phyloP scores from a whole-genome alignment of 1,140 invertebrate species.

The Euglossa dilemma region DNA sequence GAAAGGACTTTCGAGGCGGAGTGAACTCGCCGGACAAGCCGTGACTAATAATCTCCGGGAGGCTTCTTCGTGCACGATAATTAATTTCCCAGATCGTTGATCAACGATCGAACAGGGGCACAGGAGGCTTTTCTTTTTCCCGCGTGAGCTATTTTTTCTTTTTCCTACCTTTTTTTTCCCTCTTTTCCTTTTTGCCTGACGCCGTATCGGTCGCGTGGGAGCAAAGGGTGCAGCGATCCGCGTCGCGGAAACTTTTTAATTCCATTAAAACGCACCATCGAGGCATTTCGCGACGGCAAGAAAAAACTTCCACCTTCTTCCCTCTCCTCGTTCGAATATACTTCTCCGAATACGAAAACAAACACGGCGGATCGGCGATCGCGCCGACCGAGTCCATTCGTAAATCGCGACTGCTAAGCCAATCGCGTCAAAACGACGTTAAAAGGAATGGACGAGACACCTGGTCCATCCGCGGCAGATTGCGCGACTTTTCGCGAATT shows the following conservation, averaged over 20 bases:
- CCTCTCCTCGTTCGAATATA: background rate
- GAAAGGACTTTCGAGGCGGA: slow-evolving; percentile 55
- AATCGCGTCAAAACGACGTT: slow-evolving; percentile 20
- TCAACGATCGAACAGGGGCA: slow-evolving; percentile 50
- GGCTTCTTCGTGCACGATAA: slow-evolving; percentile 63
- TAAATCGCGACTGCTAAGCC: background rate
- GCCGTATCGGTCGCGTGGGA: slow-evolving; percentile 35
- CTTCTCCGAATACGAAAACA: background rate
- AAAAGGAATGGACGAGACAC: no score
- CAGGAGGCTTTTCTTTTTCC: slow-evolving; percentile 51
- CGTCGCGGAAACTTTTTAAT: slow-evolving; percentile 57
- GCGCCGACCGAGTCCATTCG: no score
- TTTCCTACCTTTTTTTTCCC: background rate
- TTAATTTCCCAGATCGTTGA: slow-evolving; percentile 69
- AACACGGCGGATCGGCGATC: background rate
- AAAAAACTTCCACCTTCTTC: background rate
- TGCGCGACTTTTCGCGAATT: no score
- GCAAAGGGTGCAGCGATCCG: slow-evolving; percentile 57
- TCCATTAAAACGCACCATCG: slow-evolving; percentile 38
- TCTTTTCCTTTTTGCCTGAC: background rate
- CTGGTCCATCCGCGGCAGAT: no score
- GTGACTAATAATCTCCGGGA: slow-evolving; percentile 67
- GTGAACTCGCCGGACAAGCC: slow-evolving; percentile 55
- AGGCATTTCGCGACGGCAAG: slow-evolving; percentile 37
- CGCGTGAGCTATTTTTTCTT: slow-evolving; percentile 46